Base-by-base conservation (phyloP, 2,888 invertebrate species). In the Drosophila phalerata region DNA sequence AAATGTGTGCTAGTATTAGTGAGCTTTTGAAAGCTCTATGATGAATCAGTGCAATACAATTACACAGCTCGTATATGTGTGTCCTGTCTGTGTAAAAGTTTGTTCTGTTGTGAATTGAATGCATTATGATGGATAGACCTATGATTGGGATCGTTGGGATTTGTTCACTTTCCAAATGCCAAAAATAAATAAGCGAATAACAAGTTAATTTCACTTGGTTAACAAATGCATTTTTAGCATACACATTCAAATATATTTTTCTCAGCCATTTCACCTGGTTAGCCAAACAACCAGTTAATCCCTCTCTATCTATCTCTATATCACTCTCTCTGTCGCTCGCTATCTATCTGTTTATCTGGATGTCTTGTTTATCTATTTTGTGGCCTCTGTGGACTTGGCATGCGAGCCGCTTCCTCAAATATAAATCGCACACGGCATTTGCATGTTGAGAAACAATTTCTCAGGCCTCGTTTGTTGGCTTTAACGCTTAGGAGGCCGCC, bases 371-470 rank as follows among this genome's bases (percentile, higher is more conserved):
- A 73, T 76, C 63, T 56, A 51, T 67, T 57, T 70, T 38, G 74
- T 72, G 55, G 65, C 51, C 48, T 55, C 53, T 61, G 64, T 51
- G 69, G 37, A 30, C 19, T 58, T 74, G 79, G 79, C 86, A 86
- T 86, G 85, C 89, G 65, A 82, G 89, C 73, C 76, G 84, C 89
- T 86, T 89, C 85, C 89, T 89, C 88, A 81, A 83, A 88, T 85
- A 88, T 85, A 85, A 88, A 83, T 86, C 79, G 85, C 88, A 81
- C 71, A 81, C 73, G 70, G 88, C 87, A 86, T 88, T 89, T 89
- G 89, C 87, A 86, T 88, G 90, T 86, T 77, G 87, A 85, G 77
- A 81, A 87, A 87, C 89, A 85, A 87, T 85, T 88, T 85, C 87
- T 85, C 87, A 85, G 73, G 73, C 69, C 70, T 62, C 51, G 69